Conservation (phyloP, 1,140 invertebrate species). For the Trypoxylus dichotomus region DNA sequence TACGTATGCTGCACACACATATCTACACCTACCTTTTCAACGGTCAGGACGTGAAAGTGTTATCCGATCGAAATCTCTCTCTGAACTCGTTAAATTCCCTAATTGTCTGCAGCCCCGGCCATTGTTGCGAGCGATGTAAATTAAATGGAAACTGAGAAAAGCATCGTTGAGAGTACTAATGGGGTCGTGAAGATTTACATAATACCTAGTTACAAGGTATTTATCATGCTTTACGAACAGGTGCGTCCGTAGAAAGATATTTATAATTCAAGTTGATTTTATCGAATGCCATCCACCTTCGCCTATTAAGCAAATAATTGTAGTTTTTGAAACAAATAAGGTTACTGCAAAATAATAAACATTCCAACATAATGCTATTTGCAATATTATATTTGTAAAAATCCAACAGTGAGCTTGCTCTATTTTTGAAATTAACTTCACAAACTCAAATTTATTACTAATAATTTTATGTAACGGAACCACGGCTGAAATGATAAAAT, state of each 20-base stretch:
- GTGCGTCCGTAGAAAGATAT: background rate
- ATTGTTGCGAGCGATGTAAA: constrained; percentile 14
- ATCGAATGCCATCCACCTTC: background rate
- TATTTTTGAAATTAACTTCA: no score
- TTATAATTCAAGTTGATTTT: background rate
- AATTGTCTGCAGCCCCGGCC: background rate
- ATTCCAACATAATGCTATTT: no score
- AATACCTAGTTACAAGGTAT: background rate
- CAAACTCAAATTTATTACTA: no score
- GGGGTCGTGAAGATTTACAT: constrained; percentile 9
- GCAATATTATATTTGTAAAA: no score
- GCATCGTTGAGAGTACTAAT: constrained; percentile 16
- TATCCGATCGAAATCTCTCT: constrained; percentile 8
- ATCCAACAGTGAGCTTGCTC: no score
- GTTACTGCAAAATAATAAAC: no score
- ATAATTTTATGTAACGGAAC: no score
- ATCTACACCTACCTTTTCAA: background rate
- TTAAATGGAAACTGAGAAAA: background rate
- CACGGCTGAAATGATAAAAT: no score
- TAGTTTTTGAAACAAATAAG: no score
- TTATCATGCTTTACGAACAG: background rate
- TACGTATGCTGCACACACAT: background rate
- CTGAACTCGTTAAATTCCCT: constrained; percentile 1
- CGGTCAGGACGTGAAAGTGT: background rate
- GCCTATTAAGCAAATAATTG: background rate